Percentiles rank a stretch among this genome's conserved stretches.
These are phyloP conservation scores for Potamarius usumacintae DNA, from an alignment of 2,113 vertebrate genomes.

Conservation along the genomic window DNA sequence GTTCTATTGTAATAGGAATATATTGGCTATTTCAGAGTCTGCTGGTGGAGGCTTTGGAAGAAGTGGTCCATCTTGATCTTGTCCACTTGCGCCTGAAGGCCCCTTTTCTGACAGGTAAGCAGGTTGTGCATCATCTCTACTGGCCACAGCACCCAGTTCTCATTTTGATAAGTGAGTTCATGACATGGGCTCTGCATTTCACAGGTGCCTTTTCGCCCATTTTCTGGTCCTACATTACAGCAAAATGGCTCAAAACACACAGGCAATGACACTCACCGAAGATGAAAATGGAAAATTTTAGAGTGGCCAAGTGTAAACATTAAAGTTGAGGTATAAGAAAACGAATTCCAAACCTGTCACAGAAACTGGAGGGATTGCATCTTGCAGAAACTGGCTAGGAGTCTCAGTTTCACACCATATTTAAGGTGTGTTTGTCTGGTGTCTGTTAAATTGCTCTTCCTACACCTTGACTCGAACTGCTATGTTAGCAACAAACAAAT, in stretches of 20 bases:
- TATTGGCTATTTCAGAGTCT: slow-evolving; percentile 41
- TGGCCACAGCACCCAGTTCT: neutral
- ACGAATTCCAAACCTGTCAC: neutral
- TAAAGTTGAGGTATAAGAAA: neutral
- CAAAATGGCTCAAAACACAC: slow-evolving; percentile 6
- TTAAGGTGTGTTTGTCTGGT: slow-evolving; percentile 5
- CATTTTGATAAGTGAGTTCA: slow-evolving; percentile 22
- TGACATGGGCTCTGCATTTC: neutral
- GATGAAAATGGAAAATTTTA: slow-evolving; percentile 6
- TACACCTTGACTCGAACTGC: slow-evolving; percentile 10
- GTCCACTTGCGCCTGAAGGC: neutral
- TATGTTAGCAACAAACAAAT: slow-evolving; percentile 43
- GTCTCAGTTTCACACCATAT: neutral
- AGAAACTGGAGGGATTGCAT: neutral
- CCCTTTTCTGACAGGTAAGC: slow-evolving; percentile 30
- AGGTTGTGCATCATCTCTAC: slow-evolving; percentile 26
- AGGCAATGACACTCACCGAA: neutral
- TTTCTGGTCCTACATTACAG: slow-evolving; percentile 5
- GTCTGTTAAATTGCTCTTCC: neutral
- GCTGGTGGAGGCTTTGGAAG: slow-evolving; percentile 2
- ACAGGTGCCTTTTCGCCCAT: neutral
- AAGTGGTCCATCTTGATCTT: slow-evolving; percentile 14
- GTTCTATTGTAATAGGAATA: slow-evolving; percentile 21
- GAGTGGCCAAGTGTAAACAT: slow-evolving; percentile 9
- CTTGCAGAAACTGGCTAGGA: neutral